Evolutionary conservation across 2,113 vertebrate species (phyloP), one percentile per base, ranked within the genome.

Genomic region (Laticauda laticaudata): DNA sequence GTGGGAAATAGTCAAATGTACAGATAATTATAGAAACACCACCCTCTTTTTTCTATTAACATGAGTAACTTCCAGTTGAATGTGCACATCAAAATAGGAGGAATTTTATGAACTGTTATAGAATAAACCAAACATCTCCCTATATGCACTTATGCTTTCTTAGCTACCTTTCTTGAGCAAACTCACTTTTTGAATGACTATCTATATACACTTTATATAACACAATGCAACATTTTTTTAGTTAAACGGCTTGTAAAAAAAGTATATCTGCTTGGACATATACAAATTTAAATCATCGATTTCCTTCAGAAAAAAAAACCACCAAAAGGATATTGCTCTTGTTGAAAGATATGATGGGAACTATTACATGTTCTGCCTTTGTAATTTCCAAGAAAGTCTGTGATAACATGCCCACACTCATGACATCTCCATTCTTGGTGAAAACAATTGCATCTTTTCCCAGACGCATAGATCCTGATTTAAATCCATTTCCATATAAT

Each of bases 401-500:
- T 45, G 99, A 99, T 88, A 99, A 97, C 92, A 99, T 97, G 56
- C 99, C 99, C n/a, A 99, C 98, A 0, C 98, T 99, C 96, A 98
- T 98, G 11, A 89, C 94, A 1, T 96, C 97, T 51, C 96, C 97
- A 0, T 98, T 99, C 95, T 98, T 99, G 56, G 99, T 99, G 95
- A 99, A 99, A 61, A 99, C 98, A 0, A 99, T 98, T 55, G 98
- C 98, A 15, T 99, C 99, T 97, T 94, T 98, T 24, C 99, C 99
- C 88, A 99, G 97, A 57, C 99, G 98, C 99, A 99, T 99, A 56
- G 99, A 99, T 3, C 99, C 99, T 0, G 99, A 99, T 95, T 99
- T 99, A 98, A 99, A 99, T 4, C 99, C 99, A 39, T 99, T 99
- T 29, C 99, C 99, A 55, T 99, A 99, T 20, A 99, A 95, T 8